Base-by-base conservation (phyloP, 92 coral and sea anemone genomes). In the Phenganax subtilis region DNA sequence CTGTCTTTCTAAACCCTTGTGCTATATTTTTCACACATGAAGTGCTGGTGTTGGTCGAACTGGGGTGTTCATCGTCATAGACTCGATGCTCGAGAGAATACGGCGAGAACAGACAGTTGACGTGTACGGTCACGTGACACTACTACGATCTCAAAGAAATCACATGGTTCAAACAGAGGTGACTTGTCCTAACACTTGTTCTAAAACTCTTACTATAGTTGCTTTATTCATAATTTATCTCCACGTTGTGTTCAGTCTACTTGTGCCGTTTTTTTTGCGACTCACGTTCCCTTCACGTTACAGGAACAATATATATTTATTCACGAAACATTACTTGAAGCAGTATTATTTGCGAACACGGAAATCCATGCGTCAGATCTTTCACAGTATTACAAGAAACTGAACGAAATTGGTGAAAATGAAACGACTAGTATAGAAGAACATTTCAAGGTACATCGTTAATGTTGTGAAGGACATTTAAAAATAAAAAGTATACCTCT, bases 41-140 rank as follows among this genome's bases (percentile, higher is more conserved):
- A 94, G 98, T 82, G 98, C 92, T 59, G 98, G 98, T 58, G 98
- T 92, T 70, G 98, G 98, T 17, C 92, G 98, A 3, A 94, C 98
- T 0, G 98, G 91, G 10, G 91, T 93, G 71, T 94, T 92, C 74
- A 94, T 94, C 61, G 98, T 94, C 74, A 87, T 94, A 3, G 98
- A 94, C 85, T 94, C 98, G 85, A 94, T 94, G 98, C 72, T 94
- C 64, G 98, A 94, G 59, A 74, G 98, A 87, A 88, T 94, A 16
- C 90, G 89, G 80, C 98, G 92, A 82, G 98, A 94, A 78, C 90
- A 94, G 72, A 90, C 97, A 0, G 98, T 94, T 10, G 98, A 94
- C 82, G 88, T 94, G 25, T 94, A 94, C 57, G 98, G 98, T 53
- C 98, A 94, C 86, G 98, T 94, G 90, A 94, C 98, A 7, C 92